Percentiles rank a stretch among this genome's conserved stretches.
Evolutionary conservation across 2,888 invertebrate genomes (phyloP).

Genomic region (Nephrocerus scutellatus): DNA sequence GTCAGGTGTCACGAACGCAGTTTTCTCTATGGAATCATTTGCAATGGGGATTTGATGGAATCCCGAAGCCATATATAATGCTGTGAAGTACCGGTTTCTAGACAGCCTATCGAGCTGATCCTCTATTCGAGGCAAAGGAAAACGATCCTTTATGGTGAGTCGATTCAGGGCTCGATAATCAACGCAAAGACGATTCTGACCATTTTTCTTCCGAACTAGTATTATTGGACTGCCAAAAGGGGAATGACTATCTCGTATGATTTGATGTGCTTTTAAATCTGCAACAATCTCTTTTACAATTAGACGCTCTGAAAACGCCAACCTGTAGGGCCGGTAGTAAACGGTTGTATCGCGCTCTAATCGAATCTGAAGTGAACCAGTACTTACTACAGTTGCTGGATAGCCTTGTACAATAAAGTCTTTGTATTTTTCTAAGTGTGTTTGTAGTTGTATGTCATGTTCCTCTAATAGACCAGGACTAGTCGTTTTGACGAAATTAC

Average conservation of each 20-base stretch:
- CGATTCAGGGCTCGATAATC: conserved; percentile 29
- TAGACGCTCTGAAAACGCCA: conserved; percentile 15
- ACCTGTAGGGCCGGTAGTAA: conserved; percentile 11
- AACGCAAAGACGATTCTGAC: conserved; percentile 17
- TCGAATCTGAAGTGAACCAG: conserved; percentile 8
- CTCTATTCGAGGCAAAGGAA: conserved; percentile 40
- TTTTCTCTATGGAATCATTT: conserved; percentile 12
- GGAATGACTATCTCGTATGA: conserved; percentile 15
- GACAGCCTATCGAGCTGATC: conserved; percentile 34
- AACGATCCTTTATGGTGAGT: conserved; percentile 31
- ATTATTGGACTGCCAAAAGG: conserved; percentile 17
- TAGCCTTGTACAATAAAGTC: no score
- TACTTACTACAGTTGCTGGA: no score
- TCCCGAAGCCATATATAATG: conserved; percentile 16
- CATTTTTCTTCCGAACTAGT: conserved; percentile 18
- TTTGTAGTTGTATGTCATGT: no score
- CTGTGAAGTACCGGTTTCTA: conserved; percentile 26
- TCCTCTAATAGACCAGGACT: background rate
- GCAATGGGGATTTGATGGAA: conserved; percentile 14
- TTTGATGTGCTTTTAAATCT: conserved; percentile 11
- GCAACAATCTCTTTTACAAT: conserved; percentile 11
- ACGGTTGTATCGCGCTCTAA: conserved; percentile 9
- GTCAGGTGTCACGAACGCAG: no score
- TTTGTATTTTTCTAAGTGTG: no score
- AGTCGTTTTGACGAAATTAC: background rate